phyloP scores from a whole-genome alignment of 1,140 invertebrate species.

The Stegodyphus mimosarum region DNA sequence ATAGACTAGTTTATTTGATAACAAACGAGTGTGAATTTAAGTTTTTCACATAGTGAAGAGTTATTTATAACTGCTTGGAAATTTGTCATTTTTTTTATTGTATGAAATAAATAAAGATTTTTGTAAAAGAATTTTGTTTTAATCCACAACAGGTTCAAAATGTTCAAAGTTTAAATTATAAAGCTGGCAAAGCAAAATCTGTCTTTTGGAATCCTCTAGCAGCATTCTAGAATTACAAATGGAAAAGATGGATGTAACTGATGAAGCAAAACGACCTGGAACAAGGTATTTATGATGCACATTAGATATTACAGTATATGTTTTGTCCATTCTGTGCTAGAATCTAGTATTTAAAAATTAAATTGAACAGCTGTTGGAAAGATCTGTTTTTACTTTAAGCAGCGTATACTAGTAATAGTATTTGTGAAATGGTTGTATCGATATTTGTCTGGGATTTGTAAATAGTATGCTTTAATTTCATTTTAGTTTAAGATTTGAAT shows the following conservation, averaged over 20 bases:
- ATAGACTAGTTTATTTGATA: too few relatives aligned
- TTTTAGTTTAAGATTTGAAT: not conserved
- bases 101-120: too few relatives aligned
- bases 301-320: not conserved
- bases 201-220: too few relatives aligned
- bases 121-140: too few relatives aligned
- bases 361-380: not conserved
- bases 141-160: too few relatives aligned
- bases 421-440: not conserved
- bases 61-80: too few relatives aligned
- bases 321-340: not conserved
- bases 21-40: too few relatives aligned
- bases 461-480: not conserved
- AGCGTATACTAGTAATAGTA: not conserved
- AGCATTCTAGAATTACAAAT: not conserved
- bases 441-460: not conserved
- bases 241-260: conserved; percentile 34
- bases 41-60: too few relatives aligned
- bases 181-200: too few relatives aligned
- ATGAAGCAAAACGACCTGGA: conserved; percentile 41
- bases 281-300: conserved; percentile 15
- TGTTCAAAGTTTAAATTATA: too few relatives aligned
- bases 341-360: not conserved
- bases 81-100: too few relatives aligned
- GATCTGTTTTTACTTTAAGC: not conserved